phyloP scores from a whole-genome alignment of 1,140 invertebrate genomes.

The Penaeus vannamei region DNA sequence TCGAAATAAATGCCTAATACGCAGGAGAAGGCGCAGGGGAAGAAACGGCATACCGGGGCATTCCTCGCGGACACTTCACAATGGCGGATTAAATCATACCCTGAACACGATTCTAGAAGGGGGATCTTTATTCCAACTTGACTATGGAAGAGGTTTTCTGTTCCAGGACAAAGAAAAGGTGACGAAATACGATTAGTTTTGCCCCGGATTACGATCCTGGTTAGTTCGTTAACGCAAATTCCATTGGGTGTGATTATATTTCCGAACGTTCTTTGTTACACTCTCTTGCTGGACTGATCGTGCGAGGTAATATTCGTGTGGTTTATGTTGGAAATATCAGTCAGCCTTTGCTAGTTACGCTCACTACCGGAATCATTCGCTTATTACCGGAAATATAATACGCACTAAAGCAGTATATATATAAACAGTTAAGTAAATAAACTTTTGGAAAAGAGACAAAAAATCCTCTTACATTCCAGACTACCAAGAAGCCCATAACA shows the following conservation, averaged over 20 bases:
- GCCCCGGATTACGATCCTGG: conserved; percentile 28
- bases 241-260: conserved; percentile 19
- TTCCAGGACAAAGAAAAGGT: conserved; percentile 38
- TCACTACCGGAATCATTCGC: too few species aligned
- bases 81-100: conserved; percentile 52
- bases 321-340: too few species aligned
- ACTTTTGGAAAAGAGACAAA: too few species aligned
- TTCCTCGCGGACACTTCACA: conserved; percentile 39
- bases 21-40: conserved; percentile 17
- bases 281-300: too few species aligned
- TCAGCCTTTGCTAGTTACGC: too few species aligned
- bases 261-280: not conserved
- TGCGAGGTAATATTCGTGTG: too few species aligned
- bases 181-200: conserved; percentile 42
- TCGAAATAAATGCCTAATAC: not conserved
- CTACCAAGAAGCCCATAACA: too few species aligned
- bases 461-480: too few species aligned
- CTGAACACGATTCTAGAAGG: conserved; percentile 27
- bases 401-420: too few species aligned
- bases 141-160: conserved; percentile 24
- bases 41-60: conserved; percentile 28
- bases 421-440: too few species aligned
- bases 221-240: not conserved
- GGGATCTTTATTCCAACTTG: conserved; percentile 10
- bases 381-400: too few species aligned